phyloP scores from a whole-genome alignment of 1,140 invertebrate genomes.

The Camponotus vicinus region DNA sequence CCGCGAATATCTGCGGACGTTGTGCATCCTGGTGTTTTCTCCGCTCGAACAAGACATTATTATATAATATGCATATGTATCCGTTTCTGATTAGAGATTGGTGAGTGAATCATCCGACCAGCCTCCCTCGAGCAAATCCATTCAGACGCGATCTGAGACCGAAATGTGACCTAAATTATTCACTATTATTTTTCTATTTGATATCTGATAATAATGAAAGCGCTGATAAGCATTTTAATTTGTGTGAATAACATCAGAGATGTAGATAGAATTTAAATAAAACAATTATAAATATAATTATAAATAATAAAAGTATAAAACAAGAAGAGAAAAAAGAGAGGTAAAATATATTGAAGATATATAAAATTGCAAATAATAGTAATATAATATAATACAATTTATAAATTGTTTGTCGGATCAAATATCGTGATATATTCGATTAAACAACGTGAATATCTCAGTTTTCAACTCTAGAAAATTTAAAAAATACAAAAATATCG shows the following conservation, averaged over 20 bases:
- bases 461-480: background rate
- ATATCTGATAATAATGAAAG: background rate
- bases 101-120: background rate
- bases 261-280: background rate
- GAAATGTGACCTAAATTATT: background rate
- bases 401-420: no score
- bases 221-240: background rate
- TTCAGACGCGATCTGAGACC: background rate
- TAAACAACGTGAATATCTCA: no score
- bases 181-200: background rate
- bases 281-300: background rate
- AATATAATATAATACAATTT: background rate
- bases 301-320: background rate
- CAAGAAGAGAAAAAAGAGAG: no score
- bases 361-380: background rate
- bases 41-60: slow-evolving; percentile 8
- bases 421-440: no score
- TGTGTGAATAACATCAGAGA: background rate
- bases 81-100: slow-evolving; percentile 6
- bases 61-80: slow-evolving; percentile 17
- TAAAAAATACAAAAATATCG: background rate
- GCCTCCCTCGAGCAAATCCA: background rate
- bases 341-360: background rate
- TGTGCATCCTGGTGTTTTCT: slow-evolving; percentile 47
- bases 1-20: slow-evolving; percentile 59